These are phyloP conservation scores for Grammomys dolichurus DNA, from an alignment of 2,113 vertebrate genomes.

Conservation along the genomic window DNA sequence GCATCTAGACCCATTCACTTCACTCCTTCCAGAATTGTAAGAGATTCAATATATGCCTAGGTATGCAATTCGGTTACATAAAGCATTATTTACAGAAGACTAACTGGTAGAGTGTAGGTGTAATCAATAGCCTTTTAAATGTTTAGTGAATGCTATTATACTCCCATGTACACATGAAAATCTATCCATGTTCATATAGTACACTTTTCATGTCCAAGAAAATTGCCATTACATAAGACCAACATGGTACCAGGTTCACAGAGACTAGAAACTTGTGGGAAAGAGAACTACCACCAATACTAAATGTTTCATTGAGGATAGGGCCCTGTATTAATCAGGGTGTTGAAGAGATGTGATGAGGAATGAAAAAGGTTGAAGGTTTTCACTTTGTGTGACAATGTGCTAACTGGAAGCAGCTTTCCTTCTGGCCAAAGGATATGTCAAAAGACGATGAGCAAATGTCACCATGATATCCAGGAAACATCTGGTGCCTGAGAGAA, in stretches of 20 bases:
- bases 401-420: constrained; percentile 83
- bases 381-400: constrained; percentile 83
- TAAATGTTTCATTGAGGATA: not conserved
- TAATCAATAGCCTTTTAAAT: not conserved
- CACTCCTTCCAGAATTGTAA: not conserved
- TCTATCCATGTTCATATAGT: not conserved
- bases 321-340: not conserved
- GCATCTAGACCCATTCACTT: not conserved
- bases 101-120: constrained; percentile 26
- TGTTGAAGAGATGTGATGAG: constrained; percentile 77
- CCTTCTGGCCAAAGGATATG: constrained; percentile 81
- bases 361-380: constrained; percentile 89
- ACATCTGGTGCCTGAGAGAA: constrained; percentile 84
- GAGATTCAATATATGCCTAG: not conserved
- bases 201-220: not conserved
- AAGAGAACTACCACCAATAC: not conserved
- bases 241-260: not conserved
- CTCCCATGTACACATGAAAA: not conserved
- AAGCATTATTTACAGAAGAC: not conserved
- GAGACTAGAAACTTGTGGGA: not conserved
- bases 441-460: constrained; percentile 74
- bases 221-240: not conserved
- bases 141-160: not conserved
- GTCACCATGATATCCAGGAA: constrained; percentile 86
- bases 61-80: not conserved